These are phyloP conservation scores for Ectemnius lituratus DNA, from an alignment of 2,888 invertebrate species.

Conservation along the genomic window DNA sequence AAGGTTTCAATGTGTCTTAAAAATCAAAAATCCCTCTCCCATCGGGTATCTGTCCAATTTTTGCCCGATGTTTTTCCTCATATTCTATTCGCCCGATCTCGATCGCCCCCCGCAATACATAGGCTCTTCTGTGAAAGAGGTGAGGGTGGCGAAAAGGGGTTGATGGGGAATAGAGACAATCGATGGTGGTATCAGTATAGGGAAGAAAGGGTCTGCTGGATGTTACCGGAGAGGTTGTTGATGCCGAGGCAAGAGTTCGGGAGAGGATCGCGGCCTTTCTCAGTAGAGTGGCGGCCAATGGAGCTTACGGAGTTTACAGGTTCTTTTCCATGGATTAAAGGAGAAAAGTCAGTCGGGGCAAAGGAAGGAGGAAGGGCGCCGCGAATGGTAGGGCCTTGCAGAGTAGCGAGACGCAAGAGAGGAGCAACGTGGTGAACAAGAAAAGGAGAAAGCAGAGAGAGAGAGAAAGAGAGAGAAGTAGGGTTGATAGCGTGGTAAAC, in stretches of 20 bases:
- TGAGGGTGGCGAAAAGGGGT: too few relatives aligned
- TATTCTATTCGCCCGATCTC: too few relatives aligned
- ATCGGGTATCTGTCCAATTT: too few relatives aligned
- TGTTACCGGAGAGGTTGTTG: neutral
- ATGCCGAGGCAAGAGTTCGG: neutral
- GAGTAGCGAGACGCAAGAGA: slow-evolving; percentile 7
- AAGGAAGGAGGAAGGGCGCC: neutral
- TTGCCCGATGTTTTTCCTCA: too few relatives aligned
- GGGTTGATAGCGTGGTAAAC: slow-evolving; percentile 57
- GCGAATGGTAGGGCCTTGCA: neutral
- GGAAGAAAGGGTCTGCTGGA: too few relatives aligned
- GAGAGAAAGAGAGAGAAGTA: slow-evolving; percentile 27
- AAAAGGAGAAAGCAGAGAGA: slow-evolving; percentile 21
- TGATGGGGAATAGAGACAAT: too few relatives aligned
- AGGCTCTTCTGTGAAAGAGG: too few relatives aligned
- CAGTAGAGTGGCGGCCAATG: neutral
- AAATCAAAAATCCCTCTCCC: too few relatives aligned
- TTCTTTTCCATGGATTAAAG: slow-evolving; percentile 27
- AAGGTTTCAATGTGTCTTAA: too few relatives aligned
- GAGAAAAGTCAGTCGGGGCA: neutral
- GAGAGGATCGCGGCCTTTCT: slow-evolving; percentile 7
- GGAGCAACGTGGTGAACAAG: slow-evolving; percentile 24
- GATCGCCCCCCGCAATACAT: too few relatives aligned
- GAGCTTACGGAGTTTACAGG: neutral
- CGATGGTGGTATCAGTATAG: too few relatives aligned